Conservation (phyloP, 2,888 invertebrate species). For the Leptogaster cylindrica region DNA sequence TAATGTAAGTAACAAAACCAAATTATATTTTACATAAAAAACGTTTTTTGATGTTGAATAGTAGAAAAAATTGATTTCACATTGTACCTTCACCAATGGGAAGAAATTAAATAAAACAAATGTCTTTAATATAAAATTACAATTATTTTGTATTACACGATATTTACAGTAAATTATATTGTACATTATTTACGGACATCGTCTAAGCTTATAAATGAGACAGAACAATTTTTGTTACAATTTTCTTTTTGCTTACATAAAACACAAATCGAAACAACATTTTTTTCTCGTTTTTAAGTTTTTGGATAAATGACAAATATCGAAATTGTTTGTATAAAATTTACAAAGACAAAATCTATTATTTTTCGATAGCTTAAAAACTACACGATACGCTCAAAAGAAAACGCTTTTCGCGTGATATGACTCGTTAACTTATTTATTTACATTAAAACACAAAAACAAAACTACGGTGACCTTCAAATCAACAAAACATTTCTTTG, state of each 20-base stretch:
- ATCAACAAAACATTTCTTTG: background rate
- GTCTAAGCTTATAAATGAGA: slow-evolving; percentile 7
- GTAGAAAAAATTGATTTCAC: background rate
- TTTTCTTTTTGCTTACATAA: background rate
- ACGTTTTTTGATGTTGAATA: background rate
- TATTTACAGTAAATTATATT: slow-evolving; percentile 11
- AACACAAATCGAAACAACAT: slow-evolving; percentile 13
- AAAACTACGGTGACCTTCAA: background rate
- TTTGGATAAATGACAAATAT: too few relatives aligned
- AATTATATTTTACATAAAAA: slow-evolving; percentile 12
- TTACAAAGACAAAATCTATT: slow-evolving; percentile 6
- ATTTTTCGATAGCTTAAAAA: background rate
- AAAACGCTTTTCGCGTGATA: slow-evolving; percentile 7
- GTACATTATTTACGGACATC: slow-evolving; percentile 6
- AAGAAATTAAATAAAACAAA: background rate
- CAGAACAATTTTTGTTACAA: background rate
- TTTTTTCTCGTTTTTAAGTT: too few relatives aligned
- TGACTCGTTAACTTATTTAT: slow-evolving; percentile 4
- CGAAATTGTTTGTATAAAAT: too few relatives aligned
- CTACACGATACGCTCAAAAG: background rate
- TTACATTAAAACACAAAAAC: background rate
- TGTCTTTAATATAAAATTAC: background rate
- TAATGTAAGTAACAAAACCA: slow-evolving; percentile 5
- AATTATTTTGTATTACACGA: background rate
- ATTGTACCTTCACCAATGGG: background rate